Conservation (phyloP, 2,113 vertebrate species). For the Pristiophorus japonicus region DNA sequence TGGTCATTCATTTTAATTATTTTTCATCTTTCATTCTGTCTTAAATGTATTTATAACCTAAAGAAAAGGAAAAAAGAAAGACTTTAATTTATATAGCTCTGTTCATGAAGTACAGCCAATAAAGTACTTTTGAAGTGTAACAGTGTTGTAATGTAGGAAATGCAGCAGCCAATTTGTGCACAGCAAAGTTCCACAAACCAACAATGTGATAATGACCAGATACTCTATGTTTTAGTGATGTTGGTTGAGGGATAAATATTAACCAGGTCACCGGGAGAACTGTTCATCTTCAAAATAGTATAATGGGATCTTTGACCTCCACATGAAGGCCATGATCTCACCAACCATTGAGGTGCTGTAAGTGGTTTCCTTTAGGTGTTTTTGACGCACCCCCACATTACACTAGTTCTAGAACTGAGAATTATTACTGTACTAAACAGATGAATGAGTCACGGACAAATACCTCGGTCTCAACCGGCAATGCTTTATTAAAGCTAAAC, state of each 20-base stretch:
- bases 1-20: background rate
- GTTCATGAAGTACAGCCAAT: background rate
- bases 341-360: no score
- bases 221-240: background rate
- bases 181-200: background rate
- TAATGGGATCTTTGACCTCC: no score
- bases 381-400: no score
- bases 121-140: background rate
- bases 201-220: background rate
- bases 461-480: no score
- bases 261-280: no score
- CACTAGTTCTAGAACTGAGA: no score
- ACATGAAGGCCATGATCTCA: no score
- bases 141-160: background rate
- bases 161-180: background rate
- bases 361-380: no score
- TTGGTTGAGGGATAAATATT: background rate
- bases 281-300: no score
- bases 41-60: background rate
- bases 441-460: no score
- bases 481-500: no score
- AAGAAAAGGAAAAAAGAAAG: background rate
- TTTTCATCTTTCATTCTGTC: background rate
- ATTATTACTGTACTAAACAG: no score
- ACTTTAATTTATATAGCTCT: background rate